phyloP scores from a whole-genome alignment of 2,797 vertebrate genomes.

The Enteromius unitaeniatus region DNA sequence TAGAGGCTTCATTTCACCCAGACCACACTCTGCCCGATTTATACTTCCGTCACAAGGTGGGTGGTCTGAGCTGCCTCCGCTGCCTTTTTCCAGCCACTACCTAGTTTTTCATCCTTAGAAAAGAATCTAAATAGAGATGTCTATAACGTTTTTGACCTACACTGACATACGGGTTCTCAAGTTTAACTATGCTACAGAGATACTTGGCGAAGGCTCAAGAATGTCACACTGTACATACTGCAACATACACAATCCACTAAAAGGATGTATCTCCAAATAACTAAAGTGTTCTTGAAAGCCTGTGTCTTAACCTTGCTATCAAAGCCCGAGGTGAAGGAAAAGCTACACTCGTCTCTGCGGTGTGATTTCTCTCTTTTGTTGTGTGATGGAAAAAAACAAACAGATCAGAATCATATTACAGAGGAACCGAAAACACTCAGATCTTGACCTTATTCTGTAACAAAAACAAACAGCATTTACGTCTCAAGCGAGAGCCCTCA shows the following conservation, averaged over 20 bases:
- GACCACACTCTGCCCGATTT: slow-evolving; percentile 69
- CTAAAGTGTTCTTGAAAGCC: slow-evolving; percentile 25
- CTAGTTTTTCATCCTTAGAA: slow-evolving; percentile 65
- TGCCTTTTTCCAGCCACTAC: slow-evolving; percentile 59
- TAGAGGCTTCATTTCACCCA: slow-evolving; percentile 71
- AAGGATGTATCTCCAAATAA: slow-evolving; percentile 9
- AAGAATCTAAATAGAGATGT: slow-evolving; percentile 61
- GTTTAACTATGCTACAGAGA: slow-evolving; percentile 24
- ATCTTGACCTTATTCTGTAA: slow-evolving; percentile 70
- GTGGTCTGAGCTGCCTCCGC: slow-evolving; percentile 71
- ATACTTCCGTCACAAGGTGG: slow-evolving; percentile 70
- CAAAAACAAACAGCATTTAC: slow-evolving; percentile 66
- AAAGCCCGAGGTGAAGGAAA: not conserved
- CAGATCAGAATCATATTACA: slow-evolving; percentile 22
- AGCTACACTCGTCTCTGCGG: not conserved
- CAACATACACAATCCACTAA: slow-evolving; percentile 27
- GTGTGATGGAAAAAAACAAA: slow-evolving; percentile 21
- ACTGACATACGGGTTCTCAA: slow-evolving; percentile 34
- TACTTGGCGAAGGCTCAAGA: slow-evolving; percentile 35
- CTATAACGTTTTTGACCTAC: slow-evolving; percentile 33
- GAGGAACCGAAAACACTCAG: slow-evolving; percentile 14
- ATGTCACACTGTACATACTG: slow-evolving; percentile 13
- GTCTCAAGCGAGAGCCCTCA: slow-evolving; percentile 68
- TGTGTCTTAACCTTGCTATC: not conserved
- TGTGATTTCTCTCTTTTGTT: slow-evolving; percentile 19